Conservation (phyloP, 2,888 invertebrate genomes). For the Boloria selene region DNA sequence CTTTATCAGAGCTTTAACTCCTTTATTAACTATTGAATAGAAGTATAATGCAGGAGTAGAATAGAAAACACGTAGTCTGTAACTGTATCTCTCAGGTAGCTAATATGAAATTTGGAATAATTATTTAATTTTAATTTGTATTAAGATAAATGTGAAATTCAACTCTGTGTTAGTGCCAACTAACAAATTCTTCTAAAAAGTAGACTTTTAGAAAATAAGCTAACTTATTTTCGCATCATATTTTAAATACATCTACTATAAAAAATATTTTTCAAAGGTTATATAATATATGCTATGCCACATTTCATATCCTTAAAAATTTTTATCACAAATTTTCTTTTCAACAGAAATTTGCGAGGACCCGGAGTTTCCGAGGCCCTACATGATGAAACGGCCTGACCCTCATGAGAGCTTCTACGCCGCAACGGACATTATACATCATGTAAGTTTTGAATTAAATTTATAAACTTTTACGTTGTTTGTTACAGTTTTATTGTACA, state of each 20-base stretch:
- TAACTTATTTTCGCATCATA: too few relatives aligned
- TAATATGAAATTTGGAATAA: too few relatives aligned
- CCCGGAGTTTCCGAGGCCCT: slow-evolving; percentile 71
- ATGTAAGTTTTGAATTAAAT: slow-evolving; percentile 59
- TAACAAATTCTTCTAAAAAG: too few relatives aligned
- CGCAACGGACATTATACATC: slow-evolving; percentile 89
- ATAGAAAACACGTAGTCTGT: background rate
- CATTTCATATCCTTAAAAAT: background rate
- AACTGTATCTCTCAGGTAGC: too few relatives aligned
- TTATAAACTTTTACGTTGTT: slow-evolving; percentile 8
- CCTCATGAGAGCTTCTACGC: slow-evolving; percentile 86
- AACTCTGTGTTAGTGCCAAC: too few relatives aligned
- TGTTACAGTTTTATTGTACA: too few relatives aligned
- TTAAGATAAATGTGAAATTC: too few relatives aligned
- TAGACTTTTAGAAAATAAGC: too few relatives aligned
- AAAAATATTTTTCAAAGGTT: background rate
- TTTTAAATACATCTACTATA: too few relatives aligned
- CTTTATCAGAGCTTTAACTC: slow-evolving; percentile 11
- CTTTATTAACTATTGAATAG: slow-evolving; percentile 9
- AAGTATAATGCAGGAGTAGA: background rate
- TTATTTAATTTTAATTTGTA: too few relatives aligned
- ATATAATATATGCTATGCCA: background rate
- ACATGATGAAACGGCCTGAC: slow-evolving; percentile 76
- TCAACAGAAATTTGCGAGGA: slow-evolving; percentile 75
- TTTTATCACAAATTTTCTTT: slow-evolving; percentile 34